Percentiles rank a stretch among this genome's conserved stretches.
Conservation (phyloP, 1,140 invertebrate genomes). For the Frieseomelitta varia region DNA sequence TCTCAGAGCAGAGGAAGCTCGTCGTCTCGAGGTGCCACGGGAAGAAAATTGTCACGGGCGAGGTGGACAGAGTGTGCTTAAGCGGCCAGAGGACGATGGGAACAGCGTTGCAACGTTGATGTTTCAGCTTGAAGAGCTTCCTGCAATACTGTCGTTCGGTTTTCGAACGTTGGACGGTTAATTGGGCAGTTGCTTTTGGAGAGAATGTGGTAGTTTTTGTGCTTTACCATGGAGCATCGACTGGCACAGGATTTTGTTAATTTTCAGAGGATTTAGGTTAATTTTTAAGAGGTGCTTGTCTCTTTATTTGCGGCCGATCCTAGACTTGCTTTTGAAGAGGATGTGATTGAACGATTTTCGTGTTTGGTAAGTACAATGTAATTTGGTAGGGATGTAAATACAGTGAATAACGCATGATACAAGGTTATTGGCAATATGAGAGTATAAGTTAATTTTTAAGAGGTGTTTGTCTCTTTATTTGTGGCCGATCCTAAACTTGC, state of each 20-base stretch:
- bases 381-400: too few species aligned
- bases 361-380: background rate
- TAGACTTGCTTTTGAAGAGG: background rate
- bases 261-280: background rate
- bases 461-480: background rate
- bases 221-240: too few species aligned
- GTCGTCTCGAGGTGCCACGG: background rate
- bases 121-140: background rate
- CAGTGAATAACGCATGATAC: too few species aligned
- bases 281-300: background rate
- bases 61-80: background rate
- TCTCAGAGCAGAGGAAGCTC: constrained; percentile 34
- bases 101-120: background rate
- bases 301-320: background rate
- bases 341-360: background rate
- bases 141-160: background rate
- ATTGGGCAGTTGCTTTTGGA: background rate
- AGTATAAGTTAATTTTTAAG: background rate
- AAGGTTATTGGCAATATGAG: too few species aligned
- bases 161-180: background rate
- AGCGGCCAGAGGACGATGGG: background rate
- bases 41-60: constrained; percentile 18
- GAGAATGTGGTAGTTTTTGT: too few species aligned
- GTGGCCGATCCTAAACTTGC: background rate
- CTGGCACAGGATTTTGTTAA: too few species aligned